These are phyloP conservation scores for Pedionomus torquatus DNA, from an alignment of 2,113 vertebrate genomes.

Conservation along the genomic window DNA sequence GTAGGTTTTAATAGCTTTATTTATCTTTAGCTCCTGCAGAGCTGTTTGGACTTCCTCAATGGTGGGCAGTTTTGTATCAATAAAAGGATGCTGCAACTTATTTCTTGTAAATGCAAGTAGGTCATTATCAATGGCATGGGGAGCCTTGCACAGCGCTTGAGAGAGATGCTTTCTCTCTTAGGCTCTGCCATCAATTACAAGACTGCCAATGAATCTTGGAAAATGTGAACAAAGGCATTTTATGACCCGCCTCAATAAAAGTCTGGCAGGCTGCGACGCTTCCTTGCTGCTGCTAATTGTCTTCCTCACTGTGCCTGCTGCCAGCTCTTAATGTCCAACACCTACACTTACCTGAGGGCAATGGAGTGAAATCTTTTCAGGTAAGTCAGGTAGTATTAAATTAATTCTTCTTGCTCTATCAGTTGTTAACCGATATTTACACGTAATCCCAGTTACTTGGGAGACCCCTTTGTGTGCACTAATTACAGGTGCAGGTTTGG, in stretches of 20 bases:
- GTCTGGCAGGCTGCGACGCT: constrained; percentile 43
- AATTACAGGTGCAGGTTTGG: background rate
- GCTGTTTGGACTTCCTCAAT: constrained; percentile 67
- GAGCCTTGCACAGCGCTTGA: background rate
- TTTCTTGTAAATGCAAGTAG: constrained; percentile 70
- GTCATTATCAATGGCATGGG: constrained; percentile 57
- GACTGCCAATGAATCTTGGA: constrained; percentile 49
- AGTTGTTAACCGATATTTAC: background rate
- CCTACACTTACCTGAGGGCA: background rate
- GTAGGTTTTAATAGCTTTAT: constrained; percentile 68
- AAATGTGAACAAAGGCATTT: constrained; percentile 64
- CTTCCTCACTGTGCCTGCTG: background rate
- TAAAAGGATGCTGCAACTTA: constrained; percentile 67
- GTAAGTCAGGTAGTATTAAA: background rate
- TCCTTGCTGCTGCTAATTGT: constrained; percentile 50
- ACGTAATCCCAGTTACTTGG: rapidly evolving
- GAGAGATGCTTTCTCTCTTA: background rate
- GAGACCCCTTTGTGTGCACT: rapidly evolving
- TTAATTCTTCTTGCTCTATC: background rate
- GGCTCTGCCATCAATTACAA: constrained; percentile 54
- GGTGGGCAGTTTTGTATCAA: constrained; percentile 68
- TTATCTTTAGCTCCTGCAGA: constrained; percentile 61
- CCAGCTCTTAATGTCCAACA: background rate
- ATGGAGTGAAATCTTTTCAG: background rate
- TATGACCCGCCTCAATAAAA: constrained; percentile 19